Evolutionary conservation across 2,888 invertebrate species (phyloP), one percentile per base, ranked within the genome.

Genomic region (Aromia moschata): DNA sequence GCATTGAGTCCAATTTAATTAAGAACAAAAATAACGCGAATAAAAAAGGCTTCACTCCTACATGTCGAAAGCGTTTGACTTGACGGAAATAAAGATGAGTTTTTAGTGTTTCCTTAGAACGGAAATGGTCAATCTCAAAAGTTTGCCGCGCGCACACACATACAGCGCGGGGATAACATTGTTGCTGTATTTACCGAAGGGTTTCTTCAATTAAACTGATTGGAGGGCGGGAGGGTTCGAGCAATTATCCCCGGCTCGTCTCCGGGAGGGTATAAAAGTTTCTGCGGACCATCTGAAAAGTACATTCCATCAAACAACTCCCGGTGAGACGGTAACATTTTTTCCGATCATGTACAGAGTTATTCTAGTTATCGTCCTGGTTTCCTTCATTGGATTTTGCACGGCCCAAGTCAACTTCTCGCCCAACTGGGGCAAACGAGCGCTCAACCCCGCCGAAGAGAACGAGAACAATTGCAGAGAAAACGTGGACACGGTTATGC

Each of bases 401-500:
- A 64, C 69, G 2, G 78, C 78, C 18, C 80, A 80, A 65, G 65
- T 80, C 33, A 79, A 80, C 62, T 80, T 79, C 64, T 76, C 79
- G 2, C 78, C 80, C 9, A 78, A 79, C 61, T 80, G 79, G 80
- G 80, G 80, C 14, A 80, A 80, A 67, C 69, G 79, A 20, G 64
- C 72, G 11, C 54, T 72, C 9, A 59, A 64, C 31, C 44, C 69
- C 12, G 68, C 67, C 41, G 74, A 74, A 41, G 70, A 76, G 31
- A 73, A 74, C 54, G 72, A 76, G 12, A 74, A 74, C 58, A 82
- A 80, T 12, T 86, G 86, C 72, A 83, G 83, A 65, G 80, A 83
- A 7, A 80, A 82, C 12, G 82, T 86, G 63, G 86, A 86, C 60
- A 80, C 84, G 16, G 76, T 86, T 18, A 82, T 83, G 77, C 79